A percentile compares a stretch with the other conserved stretches of the same genome.
These are phyloP conservation scores for Nipponacmea schrenckii DNA, from an alignment of 2,888 invertebrate species.

Conservation along the genomic window DNA sequence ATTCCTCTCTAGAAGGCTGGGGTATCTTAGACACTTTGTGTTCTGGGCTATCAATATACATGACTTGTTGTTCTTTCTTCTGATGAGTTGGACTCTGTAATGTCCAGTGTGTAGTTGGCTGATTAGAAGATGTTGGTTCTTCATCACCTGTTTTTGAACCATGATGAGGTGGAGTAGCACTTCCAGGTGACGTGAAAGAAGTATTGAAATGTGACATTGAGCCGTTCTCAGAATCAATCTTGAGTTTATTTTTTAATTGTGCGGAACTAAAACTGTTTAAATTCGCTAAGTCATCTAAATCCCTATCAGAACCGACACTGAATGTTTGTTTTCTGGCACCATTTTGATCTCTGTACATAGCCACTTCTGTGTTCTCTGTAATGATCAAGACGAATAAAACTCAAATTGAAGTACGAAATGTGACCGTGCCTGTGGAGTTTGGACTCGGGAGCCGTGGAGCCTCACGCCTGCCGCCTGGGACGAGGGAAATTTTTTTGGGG, in stretches of 20 bases:
- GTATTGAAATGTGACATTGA: neutral
- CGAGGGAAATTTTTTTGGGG: too few species aligned
- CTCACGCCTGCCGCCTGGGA: too few species aligned
- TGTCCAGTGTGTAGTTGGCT: too few species aligned
- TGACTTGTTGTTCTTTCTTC: too few species aligned
- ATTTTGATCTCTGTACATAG: neutral
- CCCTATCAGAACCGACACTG: conserved; percentile 47
- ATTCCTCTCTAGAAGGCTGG: neutral
- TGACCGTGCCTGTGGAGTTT: too few species aligned
- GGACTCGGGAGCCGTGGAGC: too few species aligned
- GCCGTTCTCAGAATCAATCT: conserved; percentile 28
- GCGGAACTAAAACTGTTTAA: conserved; percentile 38
- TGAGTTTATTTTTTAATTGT: conserved; percentile 9
- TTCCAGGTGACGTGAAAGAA: neutral
- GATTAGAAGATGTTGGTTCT: too few species aligned
- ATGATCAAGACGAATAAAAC: neutral
- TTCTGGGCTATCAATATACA: too few species aligned
- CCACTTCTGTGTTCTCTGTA: neutral
- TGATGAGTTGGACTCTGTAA: too few species aligned
- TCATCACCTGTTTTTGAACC: too few species aligned
- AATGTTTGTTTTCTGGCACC: conserved; percentile 21
- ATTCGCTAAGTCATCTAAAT: conserved; percentile 40
- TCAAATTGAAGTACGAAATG: too few species aligned
- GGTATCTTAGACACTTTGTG: neutral
- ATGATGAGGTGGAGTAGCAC: neutral